Conservation (phyloP, 1,140 invertebrate genomes). For the Cotesia vestalis region DNA sequence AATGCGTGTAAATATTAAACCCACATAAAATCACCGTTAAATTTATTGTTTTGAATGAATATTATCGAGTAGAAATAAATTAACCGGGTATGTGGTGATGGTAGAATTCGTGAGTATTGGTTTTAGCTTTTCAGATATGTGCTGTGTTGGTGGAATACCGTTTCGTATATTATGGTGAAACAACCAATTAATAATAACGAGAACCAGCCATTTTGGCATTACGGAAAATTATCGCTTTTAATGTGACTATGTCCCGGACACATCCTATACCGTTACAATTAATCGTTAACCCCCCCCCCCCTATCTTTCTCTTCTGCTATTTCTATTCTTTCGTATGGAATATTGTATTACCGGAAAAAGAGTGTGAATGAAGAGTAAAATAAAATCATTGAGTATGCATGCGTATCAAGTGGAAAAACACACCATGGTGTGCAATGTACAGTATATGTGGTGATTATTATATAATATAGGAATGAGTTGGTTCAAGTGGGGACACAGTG, state of each 20-base stretch:
- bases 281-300: conserved; percentile 9
- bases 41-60: conserved; percentile 10
- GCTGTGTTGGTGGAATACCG: too few species aligned
- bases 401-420: not conserved
- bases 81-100: not conserved
- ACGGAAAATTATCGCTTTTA: conserved; percentile 57
- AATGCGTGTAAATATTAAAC: not conserved
- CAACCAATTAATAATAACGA: conserved; percentile 57
- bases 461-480: not conserved
- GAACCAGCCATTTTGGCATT: conserved; percentile 49
- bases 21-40: not conserved
- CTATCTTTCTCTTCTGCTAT: conserved; percentile 11
- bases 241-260: conserved; percentile 35
- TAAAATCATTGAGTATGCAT: conserved; percentile 12
- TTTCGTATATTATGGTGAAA: conserved; percentile 24
- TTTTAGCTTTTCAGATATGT: not conserved
- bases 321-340: conserved; percentile 1
- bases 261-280: conserved; percentile 28
- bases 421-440: not conserved
- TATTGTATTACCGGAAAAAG: conserved; percentile 32
- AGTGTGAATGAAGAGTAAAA: not conserved
- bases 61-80: conserved; percentile 17
- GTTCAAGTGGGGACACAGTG: not conserved
- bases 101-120: conserved; percentile 8
- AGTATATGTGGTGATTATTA: not conserved